Conservation (phyloP, 1,140 invertebrate genomes). For the Lordiphosa clarofinis region DNA sequence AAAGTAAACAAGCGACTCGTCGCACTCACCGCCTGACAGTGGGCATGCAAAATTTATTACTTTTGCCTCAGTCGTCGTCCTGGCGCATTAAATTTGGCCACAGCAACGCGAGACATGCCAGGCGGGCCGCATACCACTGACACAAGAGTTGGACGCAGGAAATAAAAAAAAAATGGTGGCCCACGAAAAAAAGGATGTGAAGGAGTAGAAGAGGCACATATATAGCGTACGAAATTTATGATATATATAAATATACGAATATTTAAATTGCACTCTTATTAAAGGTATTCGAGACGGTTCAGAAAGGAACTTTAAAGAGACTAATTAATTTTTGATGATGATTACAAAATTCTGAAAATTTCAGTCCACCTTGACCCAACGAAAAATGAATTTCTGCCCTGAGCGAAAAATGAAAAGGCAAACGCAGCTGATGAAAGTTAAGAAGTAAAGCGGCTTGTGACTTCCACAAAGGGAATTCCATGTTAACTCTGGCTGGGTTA, state of each 20-base stretch:
- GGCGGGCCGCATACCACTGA: constrained; percentile 6
- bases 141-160: constrained; percentile 20
- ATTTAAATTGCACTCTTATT: constrained; percentile 48
- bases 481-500: neutral
- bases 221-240: neutral
- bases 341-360: too few relatives aligned
- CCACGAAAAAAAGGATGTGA: constrained; percentile 12
- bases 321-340: too few relatives aligned
- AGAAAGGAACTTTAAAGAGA: neutral
- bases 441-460: constrained; percentile 66
- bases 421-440: constrained; percentile 46
- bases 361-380: too few relatives aligned
- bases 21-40: constrained; percentile 45
- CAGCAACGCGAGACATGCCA: constrained; percentile 55
- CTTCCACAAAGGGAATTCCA: constrained; percentile 15
- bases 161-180: constrained; percentile 44
- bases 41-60: constrained; percentile 68
- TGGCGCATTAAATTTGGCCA: constrained; percentile 4
- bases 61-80: constrained; percentile 14
- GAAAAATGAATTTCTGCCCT: neutral
- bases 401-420: constrained; percentile 37
- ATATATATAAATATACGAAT: constrained; percentile 21
- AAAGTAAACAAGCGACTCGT: constrained; percentile 53
- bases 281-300: neutral
- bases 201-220: constrained; percentile 8